Conservation (phyloP, 2,113 vertebrate species). For the Agelaius phoeniceus region DNA sequence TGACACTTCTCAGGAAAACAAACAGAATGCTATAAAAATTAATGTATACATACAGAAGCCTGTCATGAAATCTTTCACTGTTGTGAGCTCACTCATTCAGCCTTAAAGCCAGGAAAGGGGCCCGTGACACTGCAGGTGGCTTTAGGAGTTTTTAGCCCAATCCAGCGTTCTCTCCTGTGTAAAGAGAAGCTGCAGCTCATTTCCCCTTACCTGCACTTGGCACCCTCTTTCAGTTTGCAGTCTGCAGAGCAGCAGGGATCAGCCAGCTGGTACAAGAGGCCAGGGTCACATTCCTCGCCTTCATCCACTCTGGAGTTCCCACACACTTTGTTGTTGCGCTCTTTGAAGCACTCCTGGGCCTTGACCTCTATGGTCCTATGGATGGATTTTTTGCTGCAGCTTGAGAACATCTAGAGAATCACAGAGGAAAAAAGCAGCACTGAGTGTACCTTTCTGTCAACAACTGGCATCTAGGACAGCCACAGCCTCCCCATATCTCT, state of each 20-base stretch:
- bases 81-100: neutral
- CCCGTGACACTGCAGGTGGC: neutral
- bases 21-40: neutral
- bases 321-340: constrained; percentile 93
- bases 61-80: neutral
- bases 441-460: neutral
- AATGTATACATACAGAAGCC: neutral
- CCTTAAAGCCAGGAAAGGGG: neutral
- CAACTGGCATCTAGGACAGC: neutral
- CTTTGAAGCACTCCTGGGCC: constrained; percentile 88
- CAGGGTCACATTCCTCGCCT: constrained; percentile 93
- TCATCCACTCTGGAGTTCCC: constrained; percentile 96
- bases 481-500: neutral
- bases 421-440: neutral
- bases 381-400: constrained; percentile 93
- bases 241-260: constrained; percentile 87
- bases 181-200: neutral
- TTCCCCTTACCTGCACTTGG: constrained; percentile 86
- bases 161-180: fast-evolving
- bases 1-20: neutral
- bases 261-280: constrained; percentile 84
- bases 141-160: neutral
- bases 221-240: constrained; percentile 81
- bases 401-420: constrained; percentile 88
- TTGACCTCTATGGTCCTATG: constrained; percentile 87